These are phyloP conservation scores for Glareola pratincola DNA, from an alignment of 2,113 vertebrate species.

Conservation along the genomic window DNA sequence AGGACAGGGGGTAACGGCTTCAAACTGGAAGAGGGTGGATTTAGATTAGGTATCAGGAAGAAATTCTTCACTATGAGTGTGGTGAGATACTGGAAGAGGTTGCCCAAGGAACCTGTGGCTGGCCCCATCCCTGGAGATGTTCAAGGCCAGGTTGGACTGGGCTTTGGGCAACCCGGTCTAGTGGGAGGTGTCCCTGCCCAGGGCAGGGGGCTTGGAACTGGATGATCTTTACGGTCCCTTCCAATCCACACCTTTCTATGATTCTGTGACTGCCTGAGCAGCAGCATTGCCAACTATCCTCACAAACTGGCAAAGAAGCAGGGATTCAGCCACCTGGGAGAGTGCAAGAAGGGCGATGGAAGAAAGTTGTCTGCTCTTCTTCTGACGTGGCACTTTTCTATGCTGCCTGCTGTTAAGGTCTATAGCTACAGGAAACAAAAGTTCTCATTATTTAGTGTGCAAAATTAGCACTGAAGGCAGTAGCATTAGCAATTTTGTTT, in stretches of 20 bases:
- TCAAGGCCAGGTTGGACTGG: not conserved
- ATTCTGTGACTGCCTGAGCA: not conserved
- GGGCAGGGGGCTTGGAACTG: not conserved
- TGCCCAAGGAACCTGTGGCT: not conserved
- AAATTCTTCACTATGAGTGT: not conserved
- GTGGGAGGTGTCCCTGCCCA: not conserved
- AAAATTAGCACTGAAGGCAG: not conserved
- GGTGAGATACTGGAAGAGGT: not conserved
- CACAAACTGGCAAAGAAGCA: too few species aligned
- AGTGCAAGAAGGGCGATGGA: fast-evolving
- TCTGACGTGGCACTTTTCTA: fast-evolving
- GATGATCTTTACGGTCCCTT: not conserved
- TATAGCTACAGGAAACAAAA: not conserved
- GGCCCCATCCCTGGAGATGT: not conserved
- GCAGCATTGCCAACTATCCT: not conserved
- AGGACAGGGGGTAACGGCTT: not conserved
- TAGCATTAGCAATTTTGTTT: not conserved
- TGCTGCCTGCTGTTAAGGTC: not conserved
- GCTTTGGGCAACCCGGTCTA: not conserved
- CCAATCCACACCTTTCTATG: not conserved
- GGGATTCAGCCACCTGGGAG: not conserved
- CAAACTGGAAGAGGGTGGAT: not conserved
- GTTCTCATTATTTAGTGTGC: not conserved
- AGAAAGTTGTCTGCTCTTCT: not conserved
- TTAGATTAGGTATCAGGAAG: not conserved